Conservation (phyloP, 2,888 invertebrate species). For the Noctua fimbriata region DNA sequence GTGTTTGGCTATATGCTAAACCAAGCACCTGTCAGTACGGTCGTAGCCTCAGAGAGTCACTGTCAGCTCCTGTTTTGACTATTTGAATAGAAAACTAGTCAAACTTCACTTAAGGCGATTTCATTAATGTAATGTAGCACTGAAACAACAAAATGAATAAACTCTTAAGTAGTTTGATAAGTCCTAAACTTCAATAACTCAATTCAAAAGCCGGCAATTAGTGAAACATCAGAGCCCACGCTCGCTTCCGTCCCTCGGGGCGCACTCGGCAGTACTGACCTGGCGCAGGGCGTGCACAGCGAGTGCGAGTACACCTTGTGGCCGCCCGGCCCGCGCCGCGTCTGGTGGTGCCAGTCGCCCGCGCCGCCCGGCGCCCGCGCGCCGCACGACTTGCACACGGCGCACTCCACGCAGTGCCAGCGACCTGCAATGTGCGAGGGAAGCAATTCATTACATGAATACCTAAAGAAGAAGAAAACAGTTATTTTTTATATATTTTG, state of each 20-base stretch:
- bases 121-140: not conserved
- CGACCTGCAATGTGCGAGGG: constrained; percentile 85
- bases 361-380: constrained; percentile 86
- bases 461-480: not conserved
- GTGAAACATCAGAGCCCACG: not conserved
- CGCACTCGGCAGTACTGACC: constrained; percentile 84
- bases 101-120: not conserved
- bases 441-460: not conserved
- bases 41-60: not conserved
- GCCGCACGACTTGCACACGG: constrained; percentile 92
- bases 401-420: constrained; percentile 97
- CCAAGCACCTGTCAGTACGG: constrained; percentile 36
- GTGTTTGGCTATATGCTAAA: not conserved
- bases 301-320: constrained; percentile 90
- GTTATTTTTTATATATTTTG: not conserved
- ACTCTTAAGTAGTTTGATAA: not conserved
- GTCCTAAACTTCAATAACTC: not conserved
- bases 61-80: not conserved
- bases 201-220: not conserved
- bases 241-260: not conserved
- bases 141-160: not conserved
- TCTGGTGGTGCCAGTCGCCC: constrained; percentile 88
- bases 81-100: not conserved
- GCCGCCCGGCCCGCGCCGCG: constrained; percentile 86
- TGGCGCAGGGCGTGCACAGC: constrained; percentile 93